These are phyloP conservation scores for Echinarachnius parma DNA, from an alignment of 53 echinoderm and acorn worm genomes.

Conservation along the genomic window DNA sequence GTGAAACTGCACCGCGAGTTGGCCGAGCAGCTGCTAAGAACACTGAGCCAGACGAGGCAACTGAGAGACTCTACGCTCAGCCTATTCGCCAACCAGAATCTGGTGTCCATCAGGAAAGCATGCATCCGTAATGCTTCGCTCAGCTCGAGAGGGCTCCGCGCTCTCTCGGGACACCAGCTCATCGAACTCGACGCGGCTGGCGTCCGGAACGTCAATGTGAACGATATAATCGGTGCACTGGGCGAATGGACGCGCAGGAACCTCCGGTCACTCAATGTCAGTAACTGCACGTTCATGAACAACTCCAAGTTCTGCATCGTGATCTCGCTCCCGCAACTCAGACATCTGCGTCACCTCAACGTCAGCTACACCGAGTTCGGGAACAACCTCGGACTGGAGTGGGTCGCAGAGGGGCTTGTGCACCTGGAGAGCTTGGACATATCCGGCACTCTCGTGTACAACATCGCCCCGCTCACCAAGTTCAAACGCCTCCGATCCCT, in stretches of 20 bases:
- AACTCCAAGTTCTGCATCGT: conserved; percentile 97
- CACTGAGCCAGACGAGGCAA: conserved; percentile 56
- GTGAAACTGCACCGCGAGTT: conserved; percentile 72
- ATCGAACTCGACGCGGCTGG: conserved; percentile 83
- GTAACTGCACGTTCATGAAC: conserved; percentile 84
- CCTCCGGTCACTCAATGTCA: conserved; percentile 76
- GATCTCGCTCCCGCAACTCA: conserved; percentile 85
- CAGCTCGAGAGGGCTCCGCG: conserved; percentile 73
- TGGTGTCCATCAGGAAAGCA: conserved; percentile 71
- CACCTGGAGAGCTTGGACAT: conserved; percentile 89
- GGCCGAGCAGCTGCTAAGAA: conserved; percentile 68
- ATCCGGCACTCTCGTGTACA: conserved; percentile 86
- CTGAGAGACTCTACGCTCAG: conserved; percentile 70
- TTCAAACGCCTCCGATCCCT: conserved; percentile 75
- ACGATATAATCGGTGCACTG: conserved; percentile 90
- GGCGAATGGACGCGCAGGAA: conserved; percentile 93
- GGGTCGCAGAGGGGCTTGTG: conserved; percentile 70
- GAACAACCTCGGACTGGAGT: conserved; percentile 86
- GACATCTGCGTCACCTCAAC: conserved; percentile 71
- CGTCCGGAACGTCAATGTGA: conserved; percentile 79
- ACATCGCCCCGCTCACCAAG: conserved; percentile 67
- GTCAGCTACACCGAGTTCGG: conserved; percentile 98
- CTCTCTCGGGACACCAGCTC: conserved; percentile 78
- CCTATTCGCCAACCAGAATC: conserved; percentile 70
- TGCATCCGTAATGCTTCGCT: conserved; percentile 66